These are phyloP conservation scores for Muricea muricata DNA, from an alignment of 92 coral and sea anemone genomes.

Conservation along the genomic window DNA sequence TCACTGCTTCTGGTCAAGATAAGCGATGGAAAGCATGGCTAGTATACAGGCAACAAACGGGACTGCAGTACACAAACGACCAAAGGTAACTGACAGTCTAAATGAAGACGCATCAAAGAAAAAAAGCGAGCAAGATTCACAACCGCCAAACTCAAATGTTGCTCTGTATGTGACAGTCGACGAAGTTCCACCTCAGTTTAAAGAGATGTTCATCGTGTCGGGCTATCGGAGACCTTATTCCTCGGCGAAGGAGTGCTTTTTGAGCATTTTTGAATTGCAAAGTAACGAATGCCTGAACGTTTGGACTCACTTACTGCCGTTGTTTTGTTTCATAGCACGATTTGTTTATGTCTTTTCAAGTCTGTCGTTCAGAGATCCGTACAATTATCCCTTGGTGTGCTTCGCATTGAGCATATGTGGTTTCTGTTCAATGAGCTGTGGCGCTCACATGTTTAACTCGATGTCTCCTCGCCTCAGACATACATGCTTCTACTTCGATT, in stretches of 20 bases:
- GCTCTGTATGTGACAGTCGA: slow-evolving; percentile 35
- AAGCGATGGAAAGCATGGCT: background rate
- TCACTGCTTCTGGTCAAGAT: background rate
- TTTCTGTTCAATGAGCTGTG: slow-evolving; percentile 85
- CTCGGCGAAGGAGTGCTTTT: slow-evolving; percentile 83
- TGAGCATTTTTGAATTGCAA: slow-evolving; percentile 73
- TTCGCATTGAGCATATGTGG: slow-evolving; percentile 94
- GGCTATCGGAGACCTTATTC: slow-evolving; percentile 94
- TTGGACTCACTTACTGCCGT: slow-evolving; percentile 95
- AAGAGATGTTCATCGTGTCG: slow-evolving; percentile 79
- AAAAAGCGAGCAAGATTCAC: background rate
- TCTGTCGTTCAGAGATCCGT: slow-evolving; percentile 69
- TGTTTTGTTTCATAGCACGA: slow-evolving; percentile 75
- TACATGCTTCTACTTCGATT: slow-evolving; percentile 92
- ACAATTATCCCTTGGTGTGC: slow-evolving; percentile 80
- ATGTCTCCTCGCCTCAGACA: slow-evolving; percentile 90
- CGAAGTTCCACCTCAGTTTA: slow-evolving; percentile 92
- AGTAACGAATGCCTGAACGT: slow-evolving; percentile 89
- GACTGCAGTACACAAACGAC: slow-evolving; percentile 13
- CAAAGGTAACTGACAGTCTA: background rate
- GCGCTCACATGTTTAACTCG: slow-evolving; percentile 89
- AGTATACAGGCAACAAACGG: background rate
- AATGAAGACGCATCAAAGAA: background rate
- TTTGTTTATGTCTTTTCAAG: slow-evolving; percentile 68
- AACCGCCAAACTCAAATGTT: background rate